Evolutionary conservation across 1,140 invertebrate genomes (phyloP).

Genomic region (Cheumatopsyche charites): DNA sequence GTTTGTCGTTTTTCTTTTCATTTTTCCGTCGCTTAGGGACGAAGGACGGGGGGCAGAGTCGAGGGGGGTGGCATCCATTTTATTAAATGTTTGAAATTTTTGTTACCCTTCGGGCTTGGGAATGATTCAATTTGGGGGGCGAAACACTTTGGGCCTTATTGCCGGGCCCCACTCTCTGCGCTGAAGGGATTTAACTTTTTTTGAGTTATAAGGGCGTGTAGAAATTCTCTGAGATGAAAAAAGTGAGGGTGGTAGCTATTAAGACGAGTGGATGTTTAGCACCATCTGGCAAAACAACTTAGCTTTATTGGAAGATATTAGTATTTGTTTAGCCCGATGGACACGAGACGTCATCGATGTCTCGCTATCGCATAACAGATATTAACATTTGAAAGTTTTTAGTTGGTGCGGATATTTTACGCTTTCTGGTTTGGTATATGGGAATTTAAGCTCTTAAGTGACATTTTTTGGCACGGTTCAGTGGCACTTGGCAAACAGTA

Average conservation of each 20-base stretch:
- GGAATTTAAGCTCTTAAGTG: constrained; percentile 28
- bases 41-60: neutral
- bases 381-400: too few species aligned
- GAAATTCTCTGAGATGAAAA: neutral
- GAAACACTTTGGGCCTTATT: constrained; percentile 22
- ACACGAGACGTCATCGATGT: neutral
- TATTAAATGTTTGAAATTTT: constrained; percentile 22
- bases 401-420: too few species aligned
- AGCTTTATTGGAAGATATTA: constrained; percentile 24
- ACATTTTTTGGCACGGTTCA: constrained; percentile 35
- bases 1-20: constrained; percentile 4
- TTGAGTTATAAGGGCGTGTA: constrained; percentile 20
- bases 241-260: neutral
- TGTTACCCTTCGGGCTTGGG: constrained; percentile 15
- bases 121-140: constrained; percentile 19
- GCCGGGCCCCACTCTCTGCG: constrained; percentile 1
- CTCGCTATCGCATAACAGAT: neutral
- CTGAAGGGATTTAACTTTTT: constrained; percentile 20
- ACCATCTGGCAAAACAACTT: constrained; percentile 26
- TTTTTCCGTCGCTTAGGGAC: neutral
- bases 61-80: constrained; percentile 7
- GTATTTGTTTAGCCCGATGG: neutral
- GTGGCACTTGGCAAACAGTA: constrained; percentile 33
- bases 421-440: too few species aligned
- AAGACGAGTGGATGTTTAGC: constrained; percentile 26